Evolutionary conservation across 2,113 vertebrate species (phyloP).

Genomic region (Spilogale gracilis): DNA sequence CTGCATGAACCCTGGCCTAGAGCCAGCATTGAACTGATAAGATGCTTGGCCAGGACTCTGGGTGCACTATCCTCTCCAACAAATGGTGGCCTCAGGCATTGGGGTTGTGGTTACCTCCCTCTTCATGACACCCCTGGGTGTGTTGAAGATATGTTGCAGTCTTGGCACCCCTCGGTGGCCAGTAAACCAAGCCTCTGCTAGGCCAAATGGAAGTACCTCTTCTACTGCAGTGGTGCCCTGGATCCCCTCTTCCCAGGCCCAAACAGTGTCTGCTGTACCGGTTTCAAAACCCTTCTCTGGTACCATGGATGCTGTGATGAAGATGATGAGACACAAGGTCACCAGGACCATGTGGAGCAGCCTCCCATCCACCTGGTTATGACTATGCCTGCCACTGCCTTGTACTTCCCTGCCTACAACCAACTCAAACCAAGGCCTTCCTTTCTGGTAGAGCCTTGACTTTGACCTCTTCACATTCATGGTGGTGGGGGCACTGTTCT

Average conservation of each 20-base stretch:
- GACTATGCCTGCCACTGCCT: slow-evolving; percentile 95
- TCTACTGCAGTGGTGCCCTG: slow-evolving; percentile 96
- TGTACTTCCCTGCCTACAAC: slow-evolving; percentile 98
- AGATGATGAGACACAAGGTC: slow-evolving; percentile 95
- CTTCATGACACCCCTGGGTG: slow-evolving; percentile 96
- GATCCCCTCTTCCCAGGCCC: slow-evolving; percentile 95
- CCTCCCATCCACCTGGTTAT: slow-evolving; percentile 95
- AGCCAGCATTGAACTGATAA: slow-evolving; percentile 83
- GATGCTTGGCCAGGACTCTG: slow-evolving; percentile 90
- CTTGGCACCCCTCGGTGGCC: slow-evolving; percentile 91
- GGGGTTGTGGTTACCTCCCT: slow-evolving; percentile 95
- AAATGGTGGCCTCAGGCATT: slow-evolving; percentile 96
- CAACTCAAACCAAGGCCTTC: slow-evolving; percentile 90
- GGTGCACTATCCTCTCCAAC: slow-evolving; percentile 94
- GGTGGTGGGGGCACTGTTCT: slow-evolving; percentile 92
- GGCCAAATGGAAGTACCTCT: slow-evolving; percentile 95
- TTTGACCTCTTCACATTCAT: slow-evolving; percentile 90
- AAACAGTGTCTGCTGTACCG: slow-evolving; percentile 90
- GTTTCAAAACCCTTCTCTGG: slow-evolving; percentile 94
- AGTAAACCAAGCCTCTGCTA: slow-evolving; percentile 89
- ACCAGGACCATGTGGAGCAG: slow-evolving; percentile 96
- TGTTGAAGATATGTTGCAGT: slow-evolving; percentile 97
- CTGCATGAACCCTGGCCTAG: background rate
- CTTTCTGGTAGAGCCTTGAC: slow-evolving; percentile 86
- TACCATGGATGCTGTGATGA: slow-evolving; percentile 96